A percentile compares a stretch with the other conserved stretches of the same genome.
phyloP scores from a whole-genome alignment of 2,797 vertebrate genomes.

The Acanthurus tractus region DNA sequence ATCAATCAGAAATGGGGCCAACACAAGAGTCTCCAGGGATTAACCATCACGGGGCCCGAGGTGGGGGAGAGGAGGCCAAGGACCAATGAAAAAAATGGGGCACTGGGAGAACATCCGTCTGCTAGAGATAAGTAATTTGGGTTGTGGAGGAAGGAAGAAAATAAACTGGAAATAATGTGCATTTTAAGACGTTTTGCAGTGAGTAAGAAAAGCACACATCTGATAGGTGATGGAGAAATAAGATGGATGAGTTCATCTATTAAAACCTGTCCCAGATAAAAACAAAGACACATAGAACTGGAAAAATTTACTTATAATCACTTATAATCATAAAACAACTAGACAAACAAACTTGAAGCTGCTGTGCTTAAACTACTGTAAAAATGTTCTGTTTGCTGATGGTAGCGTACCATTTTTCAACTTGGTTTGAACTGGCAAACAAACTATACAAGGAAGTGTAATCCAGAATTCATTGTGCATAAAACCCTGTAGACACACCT shows the following conservation, averaged over 20 bases:
- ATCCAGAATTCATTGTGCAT: neutral
- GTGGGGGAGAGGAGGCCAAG: slow-evolving; percentile 52
- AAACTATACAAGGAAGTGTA: neutral
- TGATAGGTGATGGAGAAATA: neutral
- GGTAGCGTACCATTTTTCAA: neutral
- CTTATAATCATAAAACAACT: too few species aligned
- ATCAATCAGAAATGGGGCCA: slow-evolving; percentile 63
- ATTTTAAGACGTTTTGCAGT: neutral
- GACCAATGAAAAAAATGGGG: slow-evolving; percentile 60
- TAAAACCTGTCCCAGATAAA: too few species aligned
- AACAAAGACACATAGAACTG: too few species aligned
- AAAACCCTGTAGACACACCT: neutral
- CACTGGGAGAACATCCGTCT: slow-evolving; percentile 62
- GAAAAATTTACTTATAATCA: too few species aligned
- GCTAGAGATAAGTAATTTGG: slow-evolving; percentile 26
- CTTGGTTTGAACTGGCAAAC: neutral
- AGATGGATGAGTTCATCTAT: too few species aligned
- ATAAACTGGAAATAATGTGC: neutral
- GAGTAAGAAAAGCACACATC: neutral
- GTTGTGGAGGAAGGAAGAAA: slow-evolving; percentile 27
- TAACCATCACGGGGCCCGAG: slow-evolving; percentile 38
- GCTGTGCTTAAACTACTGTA: too few species aligned
- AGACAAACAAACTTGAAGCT: neutral
- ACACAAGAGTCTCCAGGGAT: slow-evolving; percentile 54
- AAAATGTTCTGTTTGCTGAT: too few species aligned